Conservation (phyloP, 2,113 vertebrate genomes). For the Neogobius melanostomus region DNA sequence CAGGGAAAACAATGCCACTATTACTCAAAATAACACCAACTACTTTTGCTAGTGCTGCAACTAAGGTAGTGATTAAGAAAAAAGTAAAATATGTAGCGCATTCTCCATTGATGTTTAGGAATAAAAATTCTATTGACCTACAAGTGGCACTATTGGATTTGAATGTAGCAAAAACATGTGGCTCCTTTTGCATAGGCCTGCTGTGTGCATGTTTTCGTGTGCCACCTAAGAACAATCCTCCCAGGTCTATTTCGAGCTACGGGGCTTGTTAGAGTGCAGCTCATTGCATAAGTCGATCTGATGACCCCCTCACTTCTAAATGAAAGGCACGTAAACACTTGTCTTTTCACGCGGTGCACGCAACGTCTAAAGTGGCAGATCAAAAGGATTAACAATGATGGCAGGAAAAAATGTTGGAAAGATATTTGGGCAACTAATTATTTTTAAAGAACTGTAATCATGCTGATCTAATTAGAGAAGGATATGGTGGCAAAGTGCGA, state of each 20-base stretch:
- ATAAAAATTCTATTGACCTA: neutral
- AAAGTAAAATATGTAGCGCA: no score
- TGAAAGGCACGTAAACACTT: slow-evolving; percentile 14
- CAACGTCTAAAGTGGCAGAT: slow-evolving; percentile 25
- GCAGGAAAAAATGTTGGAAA: slow-evolving; percentile 12
- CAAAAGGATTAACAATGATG: slow-evolving; percentile 38
- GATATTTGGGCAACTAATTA: neutral
- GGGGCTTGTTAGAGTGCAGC: slow-evolving; percentile 49
- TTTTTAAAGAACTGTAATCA: neutral
- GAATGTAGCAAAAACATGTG: neutral
- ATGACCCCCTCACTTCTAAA: slow-evolving; percentile 66
- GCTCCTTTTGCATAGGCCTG: neutral
- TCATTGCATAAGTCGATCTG: slow-evolving; percentile 66
- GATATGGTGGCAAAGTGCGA: no score
- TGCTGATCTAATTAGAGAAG: no score
- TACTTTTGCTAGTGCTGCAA: no score
- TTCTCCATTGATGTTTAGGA: no score
- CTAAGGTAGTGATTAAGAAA: no score
- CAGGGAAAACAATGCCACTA: no score
- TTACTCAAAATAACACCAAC: no score
- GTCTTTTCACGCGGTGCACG: slow-evolving; percentile 19
- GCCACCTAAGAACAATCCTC: slow-evolving; percentile 66
- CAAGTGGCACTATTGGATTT: neutral
- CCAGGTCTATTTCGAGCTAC: slow-evolving; percentile 65
- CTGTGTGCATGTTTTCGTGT: slow-evolving; percentile 58